A percentile compares a stretch with the other conserved stretches of the same genome.
Conservation (phyloP, 2,888 invertebrate genomes). For the Hypselothyrea guttata region DNA sequence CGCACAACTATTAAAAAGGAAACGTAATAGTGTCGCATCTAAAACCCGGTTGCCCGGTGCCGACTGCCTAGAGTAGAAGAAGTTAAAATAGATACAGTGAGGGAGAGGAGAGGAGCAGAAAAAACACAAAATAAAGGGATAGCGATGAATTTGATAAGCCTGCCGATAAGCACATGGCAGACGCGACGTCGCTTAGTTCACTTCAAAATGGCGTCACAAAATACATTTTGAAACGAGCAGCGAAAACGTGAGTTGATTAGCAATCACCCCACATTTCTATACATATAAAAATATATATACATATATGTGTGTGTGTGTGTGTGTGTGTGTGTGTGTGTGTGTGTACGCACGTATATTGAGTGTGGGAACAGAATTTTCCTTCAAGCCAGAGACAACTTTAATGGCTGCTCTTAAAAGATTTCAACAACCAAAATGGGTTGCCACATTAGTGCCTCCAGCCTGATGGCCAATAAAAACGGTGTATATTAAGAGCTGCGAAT, state of each 20-base stretch:
- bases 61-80: constrained; percentile 31
- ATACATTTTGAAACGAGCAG: constrained; percentile 78
- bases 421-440: constrained; percentile 36
- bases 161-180: constrained; percentile 56
- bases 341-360: constrained; percentile 13
- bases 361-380: too few species aligned
- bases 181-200: constrained; percentile 39
- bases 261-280: constrained; percentile 52
- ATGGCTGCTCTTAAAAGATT: constrained; percentile 52
- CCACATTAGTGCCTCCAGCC: constrained; percentile 46
- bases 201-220: constrained; percentile 76
- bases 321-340: constrained; percentile 12
- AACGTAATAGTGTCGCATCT: constrained; percentile 64
- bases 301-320: constrained; percentile 4
- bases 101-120: not conserved
- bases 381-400: constrained; percentile 59
- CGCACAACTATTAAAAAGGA: constrained; percentile 57
- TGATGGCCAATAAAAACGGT: constrained; percentile 47
- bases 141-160: constrained; percentile 74
- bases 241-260: constrained; percentile 77
- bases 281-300: constrained; percentile 9
- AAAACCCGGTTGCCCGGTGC: constrained; percentile 34
- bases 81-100: too few species aligned
- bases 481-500: constrained; percentile 47
- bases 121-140: constrained; percentile 24